Evolutionary conservation across 1,140 invertebrate genomes (phyloP).

Genomic region (Lineus longissimus): DNA sequence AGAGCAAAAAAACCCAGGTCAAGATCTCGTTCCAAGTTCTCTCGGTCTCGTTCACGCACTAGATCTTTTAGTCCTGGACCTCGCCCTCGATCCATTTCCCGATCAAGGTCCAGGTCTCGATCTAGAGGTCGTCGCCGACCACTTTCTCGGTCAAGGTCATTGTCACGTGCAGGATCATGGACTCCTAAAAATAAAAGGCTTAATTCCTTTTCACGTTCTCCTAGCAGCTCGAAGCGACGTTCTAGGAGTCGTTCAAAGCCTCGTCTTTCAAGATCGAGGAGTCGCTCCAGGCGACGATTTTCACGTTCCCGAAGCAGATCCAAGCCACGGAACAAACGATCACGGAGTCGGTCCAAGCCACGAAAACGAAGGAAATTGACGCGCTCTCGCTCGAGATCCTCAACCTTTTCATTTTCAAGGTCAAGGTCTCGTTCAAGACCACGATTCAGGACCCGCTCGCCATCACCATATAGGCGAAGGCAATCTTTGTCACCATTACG

Average conservation of each 20-base stretch:
- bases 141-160: constrained; percentile 37
- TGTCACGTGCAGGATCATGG: constrained; percentile 21
- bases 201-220: not conserved
- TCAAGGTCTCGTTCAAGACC: constrained; percentile 25
- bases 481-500: constrained; percentile 12
- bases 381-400: constrained; percentile 22
- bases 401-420: constrained; percentile 4
- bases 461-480: constrained; percentile 20
- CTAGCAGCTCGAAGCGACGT: not conserved
- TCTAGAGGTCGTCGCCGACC: constrained; percentile 34
- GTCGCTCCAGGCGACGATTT: not conserved
- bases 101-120: constrained; percentile 22
- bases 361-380: not conserved
- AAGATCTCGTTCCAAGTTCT: constrained; percentile 19
- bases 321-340: not conserved
- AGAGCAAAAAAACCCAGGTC: constrained; percentile 9
- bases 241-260: not conserved
- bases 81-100: constrained; percentile 15
- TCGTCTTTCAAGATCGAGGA: not conserved
- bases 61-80: constrained; percentile 17
- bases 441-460: constrained; percentile 2
- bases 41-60: constrained; percentile 15
- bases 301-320: not conserved
- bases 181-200: not conserved
- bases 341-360: not conserved